Conservation (phyloP, 2,797 vertebrate species). For the Sebastes umbrosus region DNA sequence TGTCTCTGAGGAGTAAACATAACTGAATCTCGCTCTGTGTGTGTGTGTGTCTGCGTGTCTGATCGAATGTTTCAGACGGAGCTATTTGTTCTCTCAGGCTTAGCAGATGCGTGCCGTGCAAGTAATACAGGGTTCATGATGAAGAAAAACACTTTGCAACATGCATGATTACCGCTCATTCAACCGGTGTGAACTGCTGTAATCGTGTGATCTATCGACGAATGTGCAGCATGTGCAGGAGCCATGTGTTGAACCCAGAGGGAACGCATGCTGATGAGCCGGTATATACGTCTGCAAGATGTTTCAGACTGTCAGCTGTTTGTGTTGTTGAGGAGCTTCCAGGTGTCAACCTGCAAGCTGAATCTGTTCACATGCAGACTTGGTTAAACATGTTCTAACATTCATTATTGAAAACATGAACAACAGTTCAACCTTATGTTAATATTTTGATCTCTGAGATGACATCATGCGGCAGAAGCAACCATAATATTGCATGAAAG, state of each 20-base stretch:
- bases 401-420: not conserved
- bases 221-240: slow-evolving; percentile 51
- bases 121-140: slow-evolving; percentile 38
- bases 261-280: not conserved
- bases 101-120: slow-evolving; percentile 50
- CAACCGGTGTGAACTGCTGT: slow-evolving; percentile 46
- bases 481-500: not conserved
- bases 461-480: not conserved
- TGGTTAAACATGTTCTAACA: not conserved
- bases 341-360: not conserved
- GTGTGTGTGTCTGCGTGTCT: slow-evolving; percentile 1
- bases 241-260: slow-evolving; percentile 42
- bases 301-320: slow-evolving; percentile 2
- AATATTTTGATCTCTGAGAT: not conserved
- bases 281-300: not conserved
- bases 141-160: slow-evolving; percentile 65
- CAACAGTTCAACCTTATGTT: not conserved
- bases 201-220: slow-evolving; percentile 51
- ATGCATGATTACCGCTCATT: slow-evolving; percentile 66
- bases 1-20: slow-evolving; percentile 54
- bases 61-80: slow-evolving; percentile 40
- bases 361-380: not conserved
- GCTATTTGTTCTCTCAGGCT: slow-evolving; percentile 55
- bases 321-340: not conserved
- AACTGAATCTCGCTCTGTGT: not conserved